Evolutionary conservation across 2,113 vertebrate genomes (phyloP).

Genomic region (Antigone vipio): DNA sequence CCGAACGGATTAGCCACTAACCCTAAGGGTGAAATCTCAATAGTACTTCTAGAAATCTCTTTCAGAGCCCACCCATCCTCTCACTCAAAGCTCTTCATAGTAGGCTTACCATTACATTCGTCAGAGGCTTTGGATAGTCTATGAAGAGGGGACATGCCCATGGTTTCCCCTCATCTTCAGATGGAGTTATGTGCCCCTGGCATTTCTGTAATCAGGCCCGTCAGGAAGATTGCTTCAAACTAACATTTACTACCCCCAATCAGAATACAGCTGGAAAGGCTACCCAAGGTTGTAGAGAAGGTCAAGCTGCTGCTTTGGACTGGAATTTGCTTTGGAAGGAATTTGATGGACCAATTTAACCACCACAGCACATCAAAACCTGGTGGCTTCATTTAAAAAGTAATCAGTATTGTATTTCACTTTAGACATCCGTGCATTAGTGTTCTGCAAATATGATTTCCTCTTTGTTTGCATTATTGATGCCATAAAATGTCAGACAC

Average conservation of each 20-base stretch:
- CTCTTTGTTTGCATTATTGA: slow-evolving; percentile 70
- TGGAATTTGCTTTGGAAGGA: slow-evolving; percentile 54
- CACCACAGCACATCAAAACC: slow-evolving; percentile 51
- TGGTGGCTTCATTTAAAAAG: slow-evolving; percentile 68
- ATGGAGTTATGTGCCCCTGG: background rate
- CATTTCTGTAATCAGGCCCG: slow-evolving; percentile 3
- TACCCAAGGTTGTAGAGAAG: slow-evolving; percentile 49
- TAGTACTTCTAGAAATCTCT: background rate
- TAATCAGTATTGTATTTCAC: slow-evolving; percentile 60
- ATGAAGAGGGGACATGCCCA: background rate
- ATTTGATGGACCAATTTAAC: slow-evolving; percentile 53
- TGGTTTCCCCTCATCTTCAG: background rate
- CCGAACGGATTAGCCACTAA: background rate
- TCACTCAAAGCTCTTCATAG: background rate
- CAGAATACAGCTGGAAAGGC: slow-evolving; percentile 34
- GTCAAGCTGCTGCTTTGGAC: slow-evolving; percentile 32
- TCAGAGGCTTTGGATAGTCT: background rate
- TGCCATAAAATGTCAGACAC: slow-evolving; percentile 69
- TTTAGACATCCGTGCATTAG: slow-evolving; percentile 64
- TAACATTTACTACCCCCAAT: slow-evolving; percentile 1
- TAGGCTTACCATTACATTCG: background rate
- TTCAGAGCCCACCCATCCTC: background rate
- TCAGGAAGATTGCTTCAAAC: slow-evolving; percentile 1
- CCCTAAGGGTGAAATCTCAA: background rate
- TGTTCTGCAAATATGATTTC: slow-evolving; percentile 57